Conservation (phyloP, 2,888 invertebrate genomes). For the Drosophila multiciliata region DNA sequence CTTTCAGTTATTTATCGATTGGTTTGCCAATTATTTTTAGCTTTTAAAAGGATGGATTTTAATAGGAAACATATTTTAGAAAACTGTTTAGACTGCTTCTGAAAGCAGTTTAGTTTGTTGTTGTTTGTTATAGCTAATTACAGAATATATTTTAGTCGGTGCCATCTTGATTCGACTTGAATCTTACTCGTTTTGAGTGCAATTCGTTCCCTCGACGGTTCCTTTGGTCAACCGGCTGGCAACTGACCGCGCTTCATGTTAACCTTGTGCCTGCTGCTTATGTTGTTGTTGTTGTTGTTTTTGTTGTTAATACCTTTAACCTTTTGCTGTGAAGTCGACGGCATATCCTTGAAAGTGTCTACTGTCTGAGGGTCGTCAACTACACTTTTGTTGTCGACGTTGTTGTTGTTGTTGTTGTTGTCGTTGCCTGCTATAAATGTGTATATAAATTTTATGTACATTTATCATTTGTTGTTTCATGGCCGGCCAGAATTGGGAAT, state of each 20-base stretch:
- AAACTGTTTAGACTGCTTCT: neutral
- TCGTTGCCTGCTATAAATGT: constrained; percentile 15
- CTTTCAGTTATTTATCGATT: neutral
- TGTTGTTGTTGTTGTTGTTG: too few species aligned
- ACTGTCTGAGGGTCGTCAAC: constrained; percentile 79
- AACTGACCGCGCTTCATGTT: constrained; percentile 57
- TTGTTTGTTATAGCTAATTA: neutral
- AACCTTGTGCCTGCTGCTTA: constrained; percentile 61
- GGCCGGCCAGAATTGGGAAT: constrained; percentile 42
- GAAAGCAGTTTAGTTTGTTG: neutral
- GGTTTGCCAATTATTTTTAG: neutral
- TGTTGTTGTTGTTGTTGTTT: constrained; percentile 16
- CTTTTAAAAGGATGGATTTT: neutral
- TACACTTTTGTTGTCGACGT: constrained; percentile 55
- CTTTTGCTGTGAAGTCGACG: constrained; percentile 57
- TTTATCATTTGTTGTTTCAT: constrained; percentile 42
- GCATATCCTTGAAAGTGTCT: constrained; percentile 76
- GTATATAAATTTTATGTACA: constrained; percentile 24
- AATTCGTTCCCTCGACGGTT: constrained; percentile 12
- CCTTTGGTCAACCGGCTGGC: constrained; percentile 37
- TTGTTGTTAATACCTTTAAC: constrained; percentile 72
- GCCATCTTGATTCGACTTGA: neutral
- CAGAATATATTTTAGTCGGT: neutral
- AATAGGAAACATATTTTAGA: neutral
- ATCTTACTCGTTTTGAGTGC: neutral